phyloP scores from a whole-genome alignment of 1,140 invertebrate genomes.

The Venustaconcha ellipsiformis region DNA sequence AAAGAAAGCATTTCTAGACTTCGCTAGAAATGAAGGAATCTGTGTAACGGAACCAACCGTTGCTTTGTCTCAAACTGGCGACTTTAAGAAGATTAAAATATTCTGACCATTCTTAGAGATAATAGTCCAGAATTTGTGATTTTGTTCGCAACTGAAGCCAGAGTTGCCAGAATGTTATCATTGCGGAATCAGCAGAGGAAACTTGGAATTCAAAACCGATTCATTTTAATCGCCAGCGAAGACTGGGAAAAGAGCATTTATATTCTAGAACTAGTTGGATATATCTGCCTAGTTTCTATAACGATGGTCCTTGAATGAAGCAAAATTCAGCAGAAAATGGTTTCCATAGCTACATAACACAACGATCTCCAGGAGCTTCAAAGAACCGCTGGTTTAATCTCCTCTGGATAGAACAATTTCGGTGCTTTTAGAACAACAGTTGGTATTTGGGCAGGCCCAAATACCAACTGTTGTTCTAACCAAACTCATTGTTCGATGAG shows the following conservation, averaged over 20 bases:
- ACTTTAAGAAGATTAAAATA: slow-evolving; percentile 23
- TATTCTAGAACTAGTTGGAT: slow-evolving; percentile 32
- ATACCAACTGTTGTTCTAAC: too few species aligned
- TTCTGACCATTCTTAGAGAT: slow-evolving; percentile 14
- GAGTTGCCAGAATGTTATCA: slow-evolving; percentile 72
- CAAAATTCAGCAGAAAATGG: slow-evolving; percentile 5
- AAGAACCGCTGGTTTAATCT: slow-evolving; percentile 54
- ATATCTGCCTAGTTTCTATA: slow-evolving; percentile 45
- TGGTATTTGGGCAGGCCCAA: too few species aligned
- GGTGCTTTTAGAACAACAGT: slow-evolving; percentile 48
- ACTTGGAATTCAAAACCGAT: slow-evolving; percentile 4
- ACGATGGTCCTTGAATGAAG: slow-evolving; percentile 39
- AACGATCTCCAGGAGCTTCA: slow-evolving; percentile 12
- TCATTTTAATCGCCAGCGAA: slow-evolving; percentile 80
- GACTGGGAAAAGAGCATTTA: slow-evolving; percentile 79
- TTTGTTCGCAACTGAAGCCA: slow-evolving; percentile 79
- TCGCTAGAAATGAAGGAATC: too few species aligned
- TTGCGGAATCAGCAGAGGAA: slow-evolving; percentile 66
- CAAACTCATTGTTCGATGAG: slow-evolving; percentile 17
- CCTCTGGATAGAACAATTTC: slow-evolving; percentile 53
- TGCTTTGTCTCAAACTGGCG: slow-evolving; percentile 69
- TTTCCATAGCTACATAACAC: slow-evolving; percentile 31
- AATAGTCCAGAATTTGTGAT: slow-evolving; percentile 73
- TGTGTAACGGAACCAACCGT: too few species aligned
- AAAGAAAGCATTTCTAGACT: too few species aligned